Percentiles rank a stretch among this genome's conserved stretches.
phyloP scores from a whole-genome alignment of 2,888 invertebrate genomes.

The Epinotia bilunana region DNA sequence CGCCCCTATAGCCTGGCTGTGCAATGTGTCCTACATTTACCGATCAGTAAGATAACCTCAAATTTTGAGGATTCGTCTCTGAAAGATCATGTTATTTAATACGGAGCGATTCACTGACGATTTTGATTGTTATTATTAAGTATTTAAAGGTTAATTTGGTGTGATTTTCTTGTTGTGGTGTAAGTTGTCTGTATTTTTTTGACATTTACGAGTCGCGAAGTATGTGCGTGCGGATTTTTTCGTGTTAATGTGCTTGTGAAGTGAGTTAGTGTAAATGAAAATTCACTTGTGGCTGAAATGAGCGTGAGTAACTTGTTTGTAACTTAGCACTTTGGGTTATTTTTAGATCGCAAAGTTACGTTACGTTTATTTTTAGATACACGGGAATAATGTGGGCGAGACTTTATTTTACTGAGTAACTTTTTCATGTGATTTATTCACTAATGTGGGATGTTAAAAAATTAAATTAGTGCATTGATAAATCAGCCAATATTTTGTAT shows the following conservation, averaged over 20 bases:
- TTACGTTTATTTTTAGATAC: slow-evolving; percentile 10
- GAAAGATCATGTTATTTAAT: slow-evolving; percentile 59
- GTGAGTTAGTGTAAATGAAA: slow-evolving; percentile 31
- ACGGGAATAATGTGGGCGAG: background rate
- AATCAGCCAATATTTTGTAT: too few relatives aligned
- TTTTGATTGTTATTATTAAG: slow-evolving; percentile 50
- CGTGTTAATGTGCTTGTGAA: slow-evolving; percentile 33
- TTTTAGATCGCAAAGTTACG: slow-evolving; percentile 24
- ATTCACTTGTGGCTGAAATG: slow-evolving; percentile 59
- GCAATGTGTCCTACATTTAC: slow-evolving; percentile 77
- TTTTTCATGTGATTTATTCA: too few relatives aligned
- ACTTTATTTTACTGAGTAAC: background rate
- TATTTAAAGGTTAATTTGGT: slow-evolving; percentile 46
- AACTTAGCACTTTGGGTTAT: slow-evolving; percentile 7
- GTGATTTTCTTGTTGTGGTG: slow-evolving; percentile 8
- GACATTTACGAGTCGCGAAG: slow-evolving; percentile 26
- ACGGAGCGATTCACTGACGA: slow-evolving; percentile 50
- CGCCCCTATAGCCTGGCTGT: slow-evolving; percentile 66
- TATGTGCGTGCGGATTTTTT: slow-evolving; percentile 49
- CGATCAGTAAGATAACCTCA: slow-evolving; percentile 79
- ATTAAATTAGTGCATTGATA: too few relatives aligned
- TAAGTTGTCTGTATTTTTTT: slow-evolving; percentile 13
- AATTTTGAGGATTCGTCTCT: slow-evolving; percentile 69
- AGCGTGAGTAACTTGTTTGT: slow-evolving; percentile 65
- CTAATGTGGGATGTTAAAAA: too few relatives aligned